Conservation (phyloP, 1,140 invertebrate genomes). For the Hyles vespertilio region DNA sequence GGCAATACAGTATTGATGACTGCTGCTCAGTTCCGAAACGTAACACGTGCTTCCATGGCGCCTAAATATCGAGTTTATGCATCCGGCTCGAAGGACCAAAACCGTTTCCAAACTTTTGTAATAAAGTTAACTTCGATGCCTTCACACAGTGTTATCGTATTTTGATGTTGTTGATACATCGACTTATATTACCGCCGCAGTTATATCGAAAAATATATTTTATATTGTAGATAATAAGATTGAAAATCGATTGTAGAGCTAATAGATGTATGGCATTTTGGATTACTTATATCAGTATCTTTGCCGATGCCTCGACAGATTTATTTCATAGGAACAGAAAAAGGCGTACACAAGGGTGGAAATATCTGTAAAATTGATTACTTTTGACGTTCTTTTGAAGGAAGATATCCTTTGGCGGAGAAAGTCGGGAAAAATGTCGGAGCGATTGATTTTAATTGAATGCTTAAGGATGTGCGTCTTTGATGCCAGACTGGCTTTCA, state of each 20-base stretch:
- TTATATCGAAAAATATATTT: too few relatives aligned
- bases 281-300: constrained; percentile 3
- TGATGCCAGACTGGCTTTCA: constrained; percentile 31
- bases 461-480: constrained; percentile 25
- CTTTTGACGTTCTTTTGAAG: constrained; percentile 61
- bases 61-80: constrained; percentile 21
- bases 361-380: constrained; percentile 73
- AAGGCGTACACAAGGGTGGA: constrained; percentile 39
- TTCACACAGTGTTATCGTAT: constrained; percentile 58
- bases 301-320: constrained; percentile 34
- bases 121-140: constrained; percentile 61
- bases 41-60: constrained; percentile 12
- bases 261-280: not conserved
- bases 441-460: constrained; percentile 61
- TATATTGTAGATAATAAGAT: too few relatives aligned
- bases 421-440: not conserved
- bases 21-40: constrained; percentile 16
- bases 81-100: constrained; percentile 7
- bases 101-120: constrained; percentile 22
- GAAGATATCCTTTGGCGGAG: constrained; percentile 25
- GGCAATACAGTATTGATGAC: constrained; percentile 61
- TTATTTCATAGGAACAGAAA: constrained; percentile 49
- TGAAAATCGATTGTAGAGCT: too few relatives aligned
- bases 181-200: too few relatives aligned
- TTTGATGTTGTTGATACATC: constrained; percentile 19